These are phyloP conservation scores for Siniperca chuatsi DNA, from an alignment of 2,113 vertebrate genomes.

Conservation along the genomic window DNA sequence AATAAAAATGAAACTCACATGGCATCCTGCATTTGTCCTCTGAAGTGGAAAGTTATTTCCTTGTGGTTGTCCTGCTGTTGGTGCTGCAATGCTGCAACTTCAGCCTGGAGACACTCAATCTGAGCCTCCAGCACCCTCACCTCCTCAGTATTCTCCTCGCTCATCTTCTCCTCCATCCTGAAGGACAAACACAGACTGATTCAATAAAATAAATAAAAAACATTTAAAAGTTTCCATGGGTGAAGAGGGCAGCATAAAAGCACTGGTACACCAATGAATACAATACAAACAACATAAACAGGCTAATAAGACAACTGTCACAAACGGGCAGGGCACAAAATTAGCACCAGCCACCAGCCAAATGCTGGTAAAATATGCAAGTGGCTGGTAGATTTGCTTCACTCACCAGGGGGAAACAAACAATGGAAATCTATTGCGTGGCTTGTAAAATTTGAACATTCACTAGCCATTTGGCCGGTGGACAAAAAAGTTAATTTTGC, in stretches of 20 bases:
- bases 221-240: background rate
- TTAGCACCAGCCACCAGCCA: too few relatives aligned
- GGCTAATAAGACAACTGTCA: background rate
- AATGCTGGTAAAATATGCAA: too few relatives aligned
- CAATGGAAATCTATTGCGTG: too few relatives aligned
- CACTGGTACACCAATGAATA: background rate
- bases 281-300: background rate
- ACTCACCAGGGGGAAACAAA: too few relatives aligned
- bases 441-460: too few relatives aligned
- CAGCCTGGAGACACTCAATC: constrained; percentile 82
- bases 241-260: background rate
- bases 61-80: constrained; percentile 68
- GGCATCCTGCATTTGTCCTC: constrained; percentile 65
- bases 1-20: constrained; percentile 73
- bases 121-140: constrained; percentile 80
- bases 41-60: constrained; percentile 63
- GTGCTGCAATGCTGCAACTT: constrained; percentile 78
- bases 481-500: too few relatives aligned
- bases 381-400: too few relatives aligned
- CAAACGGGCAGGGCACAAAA: background rate
- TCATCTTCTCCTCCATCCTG: constrained; percentile 42
- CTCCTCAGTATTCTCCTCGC: constrained; percentile 52
- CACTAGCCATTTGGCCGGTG: too few relatives aligned
- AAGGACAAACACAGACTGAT: background rate
- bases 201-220: background rate